Percentiles rank a stretch among this genome's conserved stretches.
These are phyloP conservation scores for Trogon melanurus DNA, from an alignment of 2,113 vertebrate genomes.

Conservation along the genomic window DNA sequence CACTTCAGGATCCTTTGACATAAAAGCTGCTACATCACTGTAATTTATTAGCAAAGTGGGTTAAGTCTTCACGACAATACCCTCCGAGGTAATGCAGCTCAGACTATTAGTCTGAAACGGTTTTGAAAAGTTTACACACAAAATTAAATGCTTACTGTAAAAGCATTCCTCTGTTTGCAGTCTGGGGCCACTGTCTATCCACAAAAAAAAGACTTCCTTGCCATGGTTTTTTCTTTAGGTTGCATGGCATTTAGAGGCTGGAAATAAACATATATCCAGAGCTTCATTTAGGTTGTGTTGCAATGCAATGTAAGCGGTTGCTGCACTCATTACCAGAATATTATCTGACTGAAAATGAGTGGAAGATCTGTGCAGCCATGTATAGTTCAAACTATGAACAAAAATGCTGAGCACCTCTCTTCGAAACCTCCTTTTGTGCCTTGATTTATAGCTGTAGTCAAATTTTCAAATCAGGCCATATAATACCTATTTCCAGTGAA, in stretches of 20 bases:
- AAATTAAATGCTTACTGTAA: conserved; percentile 43
- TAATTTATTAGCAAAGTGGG: conserved; percentile 59
- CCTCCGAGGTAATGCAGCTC: conserved; percentile 33
- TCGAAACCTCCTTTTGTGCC: conserved; percentile 19
- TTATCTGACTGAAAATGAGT: background rate
- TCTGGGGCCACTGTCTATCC: conserved; percentile 39
- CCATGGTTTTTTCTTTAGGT: conserved; percentile 34
- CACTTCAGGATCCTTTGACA: conserved; percentile 64
- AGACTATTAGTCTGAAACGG: conserved; percentile 51
- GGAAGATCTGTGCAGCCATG: background rate
- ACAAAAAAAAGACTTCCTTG: conserved; percentile 44
- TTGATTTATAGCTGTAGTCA: background rate
- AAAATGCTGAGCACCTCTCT: conserved; percentile 1
- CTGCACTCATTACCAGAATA: background rate
- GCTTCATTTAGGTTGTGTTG: background rate
- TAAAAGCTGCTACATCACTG: conserved; percentile 63
- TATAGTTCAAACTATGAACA: background rate
- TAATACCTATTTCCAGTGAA: conserved; percentile 18
- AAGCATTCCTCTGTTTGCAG: conserved; percentile 31
- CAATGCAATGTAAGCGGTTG: background rate
- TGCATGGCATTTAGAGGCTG: background rate
- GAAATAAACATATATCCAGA: background rate
- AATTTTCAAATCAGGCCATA: conserved; percentile 1
- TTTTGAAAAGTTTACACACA: conserved; percentile 60
- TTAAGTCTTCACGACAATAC: conserved; percentile 58